Conservation (phyloP, 2,113 vertebrate genomes). For the Poeciliopsis prolifica region DNA sequence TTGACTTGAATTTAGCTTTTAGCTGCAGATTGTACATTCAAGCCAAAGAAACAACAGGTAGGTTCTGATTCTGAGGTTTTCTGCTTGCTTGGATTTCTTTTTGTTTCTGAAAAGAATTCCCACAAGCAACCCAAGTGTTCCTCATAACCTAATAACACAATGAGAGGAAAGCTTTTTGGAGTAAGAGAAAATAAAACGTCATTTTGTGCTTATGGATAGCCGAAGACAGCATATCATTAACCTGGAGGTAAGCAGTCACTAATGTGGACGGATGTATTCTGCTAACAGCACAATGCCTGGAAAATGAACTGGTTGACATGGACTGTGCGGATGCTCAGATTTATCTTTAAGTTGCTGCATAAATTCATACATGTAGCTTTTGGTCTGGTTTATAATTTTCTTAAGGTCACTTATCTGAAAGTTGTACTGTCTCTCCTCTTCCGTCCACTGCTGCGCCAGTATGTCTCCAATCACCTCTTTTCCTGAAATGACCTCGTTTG, state of each 20-base stretch:
- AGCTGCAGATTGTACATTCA: constrained; percentile 12
- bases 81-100: neutral
- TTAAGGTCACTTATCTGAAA: neutral
- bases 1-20: too few relatives aligned
- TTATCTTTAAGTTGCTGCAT: constrained; percentile 1
- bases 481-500: neutral
- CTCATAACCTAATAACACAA: constrained; percentile 46
- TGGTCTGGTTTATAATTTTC: neutral
- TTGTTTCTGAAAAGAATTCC: neutral
- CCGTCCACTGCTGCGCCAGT: neutral
- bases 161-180: constrained; percentile 17
- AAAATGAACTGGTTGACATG: constrained; percentile 16
- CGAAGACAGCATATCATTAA: constrained; percentile 48
- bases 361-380: neutral
- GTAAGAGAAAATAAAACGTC: neutral
- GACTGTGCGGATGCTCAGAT: neutral
- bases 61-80: neutral
- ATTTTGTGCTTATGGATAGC: constrained; percentile 11
- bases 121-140: constrained; percentile 20
- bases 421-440: too few relatives aligned
- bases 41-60: constrained; percentile 1
- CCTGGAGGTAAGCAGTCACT: constrained; percentile 23
- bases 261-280: constrained; percentile 26
- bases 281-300: constrained; percentile 1
- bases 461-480: neutral